Conservation (phyloP, 2,113 vertebrate species). For the Agapornis roseicollis region DNA sequence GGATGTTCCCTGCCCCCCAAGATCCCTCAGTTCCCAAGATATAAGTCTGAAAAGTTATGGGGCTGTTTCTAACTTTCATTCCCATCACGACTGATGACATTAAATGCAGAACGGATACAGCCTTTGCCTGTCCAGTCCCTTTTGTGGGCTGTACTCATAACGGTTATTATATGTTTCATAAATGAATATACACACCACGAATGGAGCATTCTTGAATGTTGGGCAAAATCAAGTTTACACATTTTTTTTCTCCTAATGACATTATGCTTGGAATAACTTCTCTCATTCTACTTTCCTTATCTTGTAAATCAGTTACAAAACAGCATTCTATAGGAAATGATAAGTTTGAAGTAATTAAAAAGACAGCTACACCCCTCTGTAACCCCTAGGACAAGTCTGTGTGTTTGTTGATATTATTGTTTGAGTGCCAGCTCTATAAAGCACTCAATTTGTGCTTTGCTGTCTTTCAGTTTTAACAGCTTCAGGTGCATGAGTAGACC, state of each 20-base stretch:
- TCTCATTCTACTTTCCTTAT: not conserved
- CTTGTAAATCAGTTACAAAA: not conserved
- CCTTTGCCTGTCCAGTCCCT: not conserved
- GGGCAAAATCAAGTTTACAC: not conserved
- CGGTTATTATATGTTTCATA: not conserved
- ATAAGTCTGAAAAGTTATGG: not conserved
- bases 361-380: not conserved
- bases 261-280: not conserved
- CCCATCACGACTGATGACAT: fast-evolving
- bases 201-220: not conserved
- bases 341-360: not conserved
- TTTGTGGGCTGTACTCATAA: not conserved
- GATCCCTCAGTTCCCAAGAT: not conserved
- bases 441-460: fast-evolving
- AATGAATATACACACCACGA: not conserved
- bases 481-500: fast-evolving
- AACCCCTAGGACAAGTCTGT: not conserved
- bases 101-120: not conserved
- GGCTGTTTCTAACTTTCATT: not conserved
- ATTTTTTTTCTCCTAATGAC: not conserved
- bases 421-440: not conserved
- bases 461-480: not conserved
- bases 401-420: not conserved
- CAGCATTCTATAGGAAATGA: not conserved
- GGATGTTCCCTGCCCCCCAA: not conserved